These are phyloP conservation scores for Halcyon badia DNA, from an alignment of 2,797 vertebrate species.

Conservation along the genomic window DNA sequence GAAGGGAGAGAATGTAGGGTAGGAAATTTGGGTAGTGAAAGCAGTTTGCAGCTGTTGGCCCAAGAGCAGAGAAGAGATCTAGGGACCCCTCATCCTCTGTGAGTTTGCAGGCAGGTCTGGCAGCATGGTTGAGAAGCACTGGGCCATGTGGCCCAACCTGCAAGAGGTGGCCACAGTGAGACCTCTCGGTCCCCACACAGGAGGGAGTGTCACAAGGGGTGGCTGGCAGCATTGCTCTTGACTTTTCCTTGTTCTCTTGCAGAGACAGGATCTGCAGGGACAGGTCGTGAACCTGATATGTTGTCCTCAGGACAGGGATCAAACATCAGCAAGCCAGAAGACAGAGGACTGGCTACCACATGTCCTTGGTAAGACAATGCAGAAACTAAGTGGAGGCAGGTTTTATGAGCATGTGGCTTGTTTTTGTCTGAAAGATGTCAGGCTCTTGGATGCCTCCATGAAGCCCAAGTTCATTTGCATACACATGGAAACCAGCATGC, in stretches of 20 bases:
- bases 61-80: not conserved
- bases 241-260: not conserved
- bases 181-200: not conserved
- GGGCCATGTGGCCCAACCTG: not conserved
- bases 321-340: not conserved
- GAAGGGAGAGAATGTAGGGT: not conserved
- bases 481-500: not conserved
- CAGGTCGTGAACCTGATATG: accelerated
- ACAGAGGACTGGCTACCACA: accelerated
- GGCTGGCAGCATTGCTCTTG: not conserved
- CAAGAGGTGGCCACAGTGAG: not conserved
- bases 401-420: not conserved
- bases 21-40: not conserved
- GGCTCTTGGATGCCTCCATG: not conserved
- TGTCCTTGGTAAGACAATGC: not conserved
- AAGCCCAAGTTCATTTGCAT: not conserved
- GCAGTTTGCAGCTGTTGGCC: not conserved
- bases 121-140: not conserved
- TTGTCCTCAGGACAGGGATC: not conserved
- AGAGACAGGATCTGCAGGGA: not conserved
- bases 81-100: not conserved
- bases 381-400: not conserved
- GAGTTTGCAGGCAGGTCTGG: no score
- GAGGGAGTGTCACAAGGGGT: not conserved
- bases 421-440: not conserved